Conservation (phyloP, 2,888 invertebrate species). For the Drosophila anomelani region DNA sequence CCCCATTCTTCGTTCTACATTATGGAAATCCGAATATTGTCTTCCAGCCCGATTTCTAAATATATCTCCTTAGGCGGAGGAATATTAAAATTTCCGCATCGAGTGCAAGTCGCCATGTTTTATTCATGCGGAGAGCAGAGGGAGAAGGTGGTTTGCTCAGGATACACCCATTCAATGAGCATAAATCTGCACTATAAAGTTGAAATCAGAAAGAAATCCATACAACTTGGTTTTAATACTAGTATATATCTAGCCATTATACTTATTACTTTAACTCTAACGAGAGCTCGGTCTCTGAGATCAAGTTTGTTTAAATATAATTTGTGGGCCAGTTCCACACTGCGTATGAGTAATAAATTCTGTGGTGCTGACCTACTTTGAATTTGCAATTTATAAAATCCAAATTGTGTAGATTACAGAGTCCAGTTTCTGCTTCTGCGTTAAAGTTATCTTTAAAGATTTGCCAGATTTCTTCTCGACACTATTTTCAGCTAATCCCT, state of each 20-base stretch:
- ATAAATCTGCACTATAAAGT: neutral
- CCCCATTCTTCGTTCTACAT: conserved; percentile 6
- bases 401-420: conserved; percentile 8
- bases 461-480: neutral
- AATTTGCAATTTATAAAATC: conserved; percentile 8
- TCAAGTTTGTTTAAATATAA: conserved; percentile 2
- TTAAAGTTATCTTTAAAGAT: conserved; percentile 7
- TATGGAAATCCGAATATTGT: conserved; percentile 37
- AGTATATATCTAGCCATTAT: neutral
- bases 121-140: conserved; percentile 15
- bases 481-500: conserved; percentile 18
- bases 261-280: neutral
- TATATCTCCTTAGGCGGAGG: conserved; percentile 17
- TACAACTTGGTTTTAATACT: neutral
- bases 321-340: conserved; percentile 3
- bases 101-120: conserved; percentile 24
- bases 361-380: neutral
- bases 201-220: neutral
- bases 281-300: neutral
- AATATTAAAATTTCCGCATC: conserved; percentile 27
- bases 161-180: neutral
- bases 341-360: conserved; percentile 14
- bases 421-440: neutral
- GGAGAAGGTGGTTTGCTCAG: neutral
- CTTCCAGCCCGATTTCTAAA: conserved; percentile 26